Base-by-base conservation (phyloP, 1,140 invertebrate species). In the Magallana angulata region DNA sequence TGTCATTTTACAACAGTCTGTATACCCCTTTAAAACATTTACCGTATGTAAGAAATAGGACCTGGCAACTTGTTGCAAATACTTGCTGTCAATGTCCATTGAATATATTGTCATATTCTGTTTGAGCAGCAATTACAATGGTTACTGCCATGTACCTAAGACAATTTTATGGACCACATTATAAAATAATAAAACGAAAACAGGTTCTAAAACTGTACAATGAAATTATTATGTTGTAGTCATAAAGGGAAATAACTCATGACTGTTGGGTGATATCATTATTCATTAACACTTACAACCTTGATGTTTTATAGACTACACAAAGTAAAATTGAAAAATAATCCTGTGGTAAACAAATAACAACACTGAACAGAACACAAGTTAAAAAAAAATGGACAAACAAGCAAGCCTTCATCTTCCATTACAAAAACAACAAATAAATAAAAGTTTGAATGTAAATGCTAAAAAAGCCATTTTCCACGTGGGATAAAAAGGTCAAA, bases 1-100 rank as follows among this genome's bases (percentile, higher is more conserved):
- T 76, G 36, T 30, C 68, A 30, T 76, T 76, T 76, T 76, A 76
- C 68, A 76, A 76, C 68, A 76, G 24, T 76, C 68, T 76, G 68
- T 76, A 48, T 48, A 76, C 68, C 68, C 68, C 24, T 76, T 30
- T 12, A 11, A 3, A 71, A 24, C 24, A 76, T 30, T 30, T 30
- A 24, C 36, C 0, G 36, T 48, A 48, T 48, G 36, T 48, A 4
- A 48, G 36, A 48, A 48, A 48, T 48, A 48, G 36, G 36, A 48
- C 36, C 36, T 48, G 36, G 36, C 36, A 48, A 48, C 36, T 48
- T 48, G 36, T 48, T 48, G 36, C 36, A 48, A 48, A 48, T 48
- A 48, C 36, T 48, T 48, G 36, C 36, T 48, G 36, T 48, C 36
- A 48, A 48, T 48, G 36, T 48, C 36, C 36, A 48, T 48, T 48